These are phyloP conservation scores for Schizaphis graminum DNA, from an alignment of 2,888 invertebrate species.

Conservation along the genomic window DNA sequence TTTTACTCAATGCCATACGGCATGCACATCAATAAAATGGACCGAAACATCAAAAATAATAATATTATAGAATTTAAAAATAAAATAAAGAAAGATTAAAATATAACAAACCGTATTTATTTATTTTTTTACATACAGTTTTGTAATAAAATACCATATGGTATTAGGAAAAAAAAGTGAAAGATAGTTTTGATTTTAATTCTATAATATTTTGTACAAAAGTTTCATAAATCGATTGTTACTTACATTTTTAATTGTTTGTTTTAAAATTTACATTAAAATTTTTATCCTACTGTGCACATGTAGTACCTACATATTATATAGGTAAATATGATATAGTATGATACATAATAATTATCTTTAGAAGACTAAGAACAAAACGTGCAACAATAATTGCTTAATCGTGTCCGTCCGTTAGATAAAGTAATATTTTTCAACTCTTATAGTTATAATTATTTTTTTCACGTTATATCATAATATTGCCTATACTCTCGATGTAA, in stretches of 20 bases:
- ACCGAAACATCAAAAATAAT: neutral
- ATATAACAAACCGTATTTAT: neutral
- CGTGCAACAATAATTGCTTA: neutral
- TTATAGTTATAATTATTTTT: neutral
- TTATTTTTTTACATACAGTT: neutral
- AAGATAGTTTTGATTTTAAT: neutral
- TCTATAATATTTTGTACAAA: neutral
- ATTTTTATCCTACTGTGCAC: neutral
- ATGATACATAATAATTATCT: neutral
- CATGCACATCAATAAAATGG: neutral
- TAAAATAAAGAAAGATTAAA: neutral
- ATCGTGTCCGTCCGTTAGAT: neutral
- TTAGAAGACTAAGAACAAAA: neutral
- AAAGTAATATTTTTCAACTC: neutral
- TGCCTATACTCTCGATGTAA: neutral
- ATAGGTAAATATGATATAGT: neutral
- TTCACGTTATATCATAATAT: neutral
- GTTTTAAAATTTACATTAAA: neutral
- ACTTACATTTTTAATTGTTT: neutral
- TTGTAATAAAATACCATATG: neutral
- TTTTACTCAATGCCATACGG: neutral
- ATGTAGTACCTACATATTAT: neutral
- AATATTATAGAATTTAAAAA: neutral
- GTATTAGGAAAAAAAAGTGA: neutral
- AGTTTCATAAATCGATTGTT: neutral